phyloP scores from a whole-genome alignment of 2,797 vertebrate species.

The Cirrhinus molitorella region DNA sequence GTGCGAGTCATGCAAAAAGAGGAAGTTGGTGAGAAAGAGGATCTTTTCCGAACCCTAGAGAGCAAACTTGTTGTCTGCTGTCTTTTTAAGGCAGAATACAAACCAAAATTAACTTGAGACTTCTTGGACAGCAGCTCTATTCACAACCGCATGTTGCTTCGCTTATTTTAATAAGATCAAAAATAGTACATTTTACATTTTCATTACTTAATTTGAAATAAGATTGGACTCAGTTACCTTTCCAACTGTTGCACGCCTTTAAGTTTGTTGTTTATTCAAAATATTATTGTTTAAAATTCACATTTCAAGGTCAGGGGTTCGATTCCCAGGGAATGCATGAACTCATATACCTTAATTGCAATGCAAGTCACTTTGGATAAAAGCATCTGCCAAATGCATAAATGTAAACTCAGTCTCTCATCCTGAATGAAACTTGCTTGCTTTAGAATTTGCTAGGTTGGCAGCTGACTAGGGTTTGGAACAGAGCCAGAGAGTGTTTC shows the following conservation, averaged over 20 bases:
- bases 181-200: background rate
- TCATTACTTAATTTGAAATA: background rate
- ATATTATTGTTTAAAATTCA: background rate
- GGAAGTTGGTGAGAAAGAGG: background rate
- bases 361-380: background rate
- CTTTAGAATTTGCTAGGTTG: background rate
- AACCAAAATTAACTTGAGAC: background rate
- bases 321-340: background rate
- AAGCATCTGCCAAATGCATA: background rate
- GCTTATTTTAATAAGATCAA: background rate
- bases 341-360: background rate
- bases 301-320: background rate
- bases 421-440: background rate
- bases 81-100: no score
- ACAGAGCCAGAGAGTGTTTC: background rate
- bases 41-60: background rate
- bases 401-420: background rate
- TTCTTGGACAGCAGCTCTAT: slow-evolving; percentile 2
- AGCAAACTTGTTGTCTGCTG: background rate
- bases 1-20: slow-evolving; percentile 10
- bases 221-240: background rate
- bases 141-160: background rate
- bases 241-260: background rate
- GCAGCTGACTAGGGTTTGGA: slow-evolving; percentile 13
- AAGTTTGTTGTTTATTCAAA: background rate